Base-by-base conservation (phyloP, 2,113 vertebrate genomes). In the Oncorhynchus nerka region DNA sequence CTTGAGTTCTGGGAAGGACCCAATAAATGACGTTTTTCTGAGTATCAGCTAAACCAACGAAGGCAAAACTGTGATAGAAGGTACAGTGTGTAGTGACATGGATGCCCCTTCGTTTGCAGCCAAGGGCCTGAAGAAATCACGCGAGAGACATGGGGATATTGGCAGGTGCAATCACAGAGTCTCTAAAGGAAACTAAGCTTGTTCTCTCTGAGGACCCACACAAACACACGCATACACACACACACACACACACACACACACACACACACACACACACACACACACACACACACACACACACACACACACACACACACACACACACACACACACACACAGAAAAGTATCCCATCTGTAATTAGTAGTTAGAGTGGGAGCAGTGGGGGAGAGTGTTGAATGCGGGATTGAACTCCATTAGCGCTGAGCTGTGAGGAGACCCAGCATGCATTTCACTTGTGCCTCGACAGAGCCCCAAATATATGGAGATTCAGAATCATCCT, bases 351-450 rank as follows among this genome's bases (percentile, higher is more conserved):
- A 13, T 57, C 73, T 66, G 75, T 83, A 82, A 86, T 85, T 82
- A 87, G 67, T 70, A 75, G 68, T 16, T 55, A 45, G 39, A 45
- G 9, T 45, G 2, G 77, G 62, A 83, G 59, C 0, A 26, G 75
- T 77, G 19, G 39, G 71, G 75, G 57, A 39, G 69, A 82, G 78
- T 65, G 48, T 45, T 45, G 39, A 45, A 11, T 45, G 39, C 2
- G 39, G 39, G 9, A 45, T 85, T 89, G 81, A 84, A 85, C 76
- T 87, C 84, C 83, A 89, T 92, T 92, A 90, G 82, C 76, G 74
- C 45, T 86, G 78, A 87, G 83, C 81, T 61, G 62, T 81, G 81
- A 85, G 85, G 85, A 84, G 81, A 84, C 78, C 85, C 86, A 85
- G 87, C 84, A 83, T 86, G 85, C 84, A 77, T 86, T 80, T 85